These are phyloP conservation scores for Glyptemys insculpta DNA, from an alignment of 2,797 vertebrate genomes.

Conservation along the genomic window DNA sequence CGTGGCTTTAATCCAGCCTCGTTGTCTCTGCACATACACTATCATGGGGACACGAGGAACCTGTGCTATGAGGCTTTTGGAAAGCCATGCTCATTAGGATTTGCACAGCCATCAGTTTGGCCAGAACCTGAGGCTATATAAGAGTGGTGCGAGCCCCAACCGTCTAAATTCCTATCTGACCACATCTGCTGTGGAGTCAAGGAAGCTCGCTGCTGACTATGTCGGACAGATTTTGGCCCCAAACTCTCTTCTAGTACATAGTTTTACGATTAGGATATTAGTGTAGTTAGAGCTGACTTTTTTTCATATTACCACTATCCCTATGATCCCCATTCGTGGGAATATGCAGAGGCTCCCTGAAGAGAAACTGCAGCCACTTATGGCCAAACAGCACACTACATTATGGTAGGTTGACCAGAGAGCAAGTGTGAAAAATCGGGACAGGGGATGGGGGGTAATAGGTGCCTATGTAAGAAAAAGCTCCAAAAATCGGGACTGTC, in stretches of 20 bases:
- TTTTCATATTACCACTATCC: not conserved
- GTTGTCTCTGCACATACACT: not conserved
- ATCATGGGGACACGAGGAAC: not conserved
- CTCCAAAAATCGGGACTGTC: too few species aligned
- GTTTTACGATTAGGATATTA: not conserved
- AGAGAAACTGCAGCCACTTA: not conserved
- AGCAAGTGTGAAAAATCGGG: too few species aligned
- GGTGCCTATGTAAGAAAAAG: too few species aligned
- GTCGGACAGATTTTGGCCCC: not conserved
- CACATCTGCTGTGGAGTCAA: not conserved
- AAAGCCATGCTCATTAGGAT: not conserved
- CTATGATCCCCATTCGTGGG: not conserved
- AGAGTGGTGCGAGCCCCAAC: not conserved
- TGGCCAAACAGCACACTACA: not conserved
- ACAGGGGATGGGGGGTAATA: too few species aligned
- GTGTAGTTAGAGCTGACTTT: not conserved
- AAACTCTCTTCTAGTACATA: not conserved
- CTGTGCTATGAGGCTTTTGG: not conserved
- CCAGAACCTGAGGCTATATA: not conserved
- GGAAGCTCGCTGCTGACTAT: not conserved
- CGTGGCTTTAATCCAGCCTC: not conserved
- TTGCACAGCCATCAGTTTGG: not conserved
- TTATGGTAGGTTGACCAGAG: not conserved
- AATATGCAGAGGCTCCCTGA: not conserved
- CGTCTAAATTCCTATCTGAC: not conserved